Percentiles rank a stretch among this genome's conserved stretches.
These are phyloP conservation scores for Trachelus iudaicus DNA, from an alignment of 2,888 invertebrate species.

Conservation along the genomic window DNA sequence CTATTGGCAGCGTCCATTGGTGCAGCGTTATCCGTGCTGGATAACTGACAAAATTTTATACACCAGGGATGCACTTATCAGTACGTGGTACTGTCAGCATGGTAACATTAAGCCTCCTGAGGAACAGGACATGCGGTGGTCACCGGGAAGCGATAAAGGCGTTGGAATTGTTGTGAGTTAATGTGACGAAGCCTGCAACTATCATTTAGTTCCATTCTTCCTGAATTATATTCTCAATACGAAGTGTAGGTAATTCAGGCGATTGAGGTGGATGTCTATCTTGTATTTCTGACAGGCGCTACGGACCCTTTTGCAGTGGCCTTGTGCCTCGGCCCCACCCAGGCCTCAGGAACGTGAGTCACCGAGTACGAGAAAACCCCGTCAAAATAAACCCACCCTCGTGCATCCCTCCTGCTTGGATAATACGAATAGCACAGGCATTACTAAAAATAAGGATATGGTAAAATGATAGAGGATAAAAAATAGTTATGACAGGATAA, in stretches of 20 bases:
- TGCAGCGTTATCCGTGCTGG: background rate
- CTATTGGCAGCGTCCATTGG: background rate
- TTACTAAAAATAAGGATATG: background rate
- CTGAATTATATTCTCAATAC: background rate
- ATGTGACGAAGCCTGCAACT: background rate
- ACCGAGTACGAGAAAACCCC: conserved; percentile 2
- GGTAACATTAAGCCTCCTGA: background rate
- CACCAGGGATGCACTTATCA: background rate
- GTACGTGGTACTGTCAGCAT: background rate
- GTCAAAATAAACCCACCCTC: conserved; percentile 27
- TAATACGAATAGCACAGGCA: background rate
- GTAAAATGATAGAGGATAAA: background rate
- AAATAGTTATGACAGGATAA: background rate
- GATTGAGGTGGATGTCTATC: background rate
- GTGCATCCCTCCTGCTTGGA: conserved; percentile 3
- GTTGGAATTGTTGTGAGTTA: background rate
- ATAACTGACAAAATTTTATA: background rate
- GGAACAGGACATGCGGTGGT: background rate
- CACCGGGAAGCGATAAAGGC: background rate
- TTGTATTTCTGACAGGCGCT: background rate
- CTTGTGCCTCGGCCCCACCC: conserved; percentile 1
- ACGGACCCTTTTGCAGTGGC: background rate
- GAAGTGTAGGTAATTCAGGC: background rate
- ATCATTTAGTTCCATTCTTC: background rate
- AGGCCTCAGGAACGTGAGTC: conserved; percentile 1